phyloP scores from a whole-genome alignment of 1,140 invertebrate genomes.

The Drosophila nasuta region DNA sequence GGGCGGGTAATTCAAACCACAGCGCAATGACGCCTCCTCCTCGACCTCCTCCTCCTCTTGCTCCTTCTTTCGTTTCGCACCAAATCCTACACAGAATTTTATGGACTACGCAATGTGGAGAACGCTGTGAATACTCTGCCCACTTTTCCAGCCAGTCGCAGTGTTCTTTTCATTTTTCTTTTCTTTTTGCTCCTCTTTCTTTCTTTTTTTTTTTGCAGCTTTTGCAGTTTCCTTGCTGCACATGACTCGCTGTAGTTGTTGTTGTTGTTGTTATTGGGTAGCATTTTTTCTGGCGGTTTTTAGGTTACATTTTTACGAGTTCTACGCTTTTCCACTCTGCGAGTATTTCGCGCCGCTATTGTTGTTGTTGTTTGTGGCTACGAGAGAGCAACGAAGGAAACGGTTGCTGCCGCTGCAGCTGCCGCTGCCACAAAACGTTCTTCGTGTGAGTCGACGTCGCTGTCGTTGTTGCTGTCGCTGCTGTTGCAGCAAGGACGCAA shows the following conservation, averaged over 20 bases:
- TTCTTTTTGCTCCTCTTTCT: slow-evolving; percentile 23
- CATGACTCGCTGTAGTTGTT: slow-evolving; percentile 10
- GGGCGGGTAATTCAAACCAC: slow-evolving; percentile 36
- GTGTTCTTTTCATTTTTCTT: slow-evolving; percentile 35
- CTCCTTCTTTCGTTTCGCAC: background rate
- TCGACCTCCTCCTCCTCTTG: background rate
- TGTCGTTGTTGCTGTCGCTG: slow-evolving; percentile 38
- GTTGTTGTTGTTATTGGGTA: slow-evolving; percentile 42
- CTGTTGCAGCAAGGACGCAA: slow-evolving; percentile 57
- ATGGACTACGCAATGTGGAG: slow-evolving; percentile 67
- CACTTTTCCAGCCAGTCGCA: slow-evolving; percentile 57
- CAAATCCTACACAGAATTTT: slow-evolving; percentile 59
- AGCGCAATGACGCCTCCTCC: background rate
- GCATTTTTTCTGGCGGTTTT: slow-evolving; percentile 84
- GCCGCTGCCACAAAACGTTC: background rate
- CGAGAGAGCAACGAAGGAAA: slow-evolving; percentile 44
- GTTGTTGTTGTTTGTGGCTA: slow-evolving; percentile 51
- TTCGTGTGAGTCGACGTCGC: background rate
- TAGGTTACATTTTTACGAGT: slow-evolving; percentile 84
- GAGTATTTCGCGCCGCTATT: slow-evolving; percentile 43
- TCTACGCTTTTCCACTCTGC: slow-evolving; percentile 68
- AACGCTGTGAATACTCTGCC: slow-evolving; percentile 42
- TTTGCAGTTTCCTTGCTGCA: slow-evolving; percentile 21
- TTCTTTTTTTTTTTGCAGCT: slow-evolving; percentile 1
- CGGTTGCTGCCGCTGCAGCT: background rate